Evolutionary conservation across 92 coral and sea anemone species (phyloP).

Genomic region (Parazoanthus swiftii): DNA sequence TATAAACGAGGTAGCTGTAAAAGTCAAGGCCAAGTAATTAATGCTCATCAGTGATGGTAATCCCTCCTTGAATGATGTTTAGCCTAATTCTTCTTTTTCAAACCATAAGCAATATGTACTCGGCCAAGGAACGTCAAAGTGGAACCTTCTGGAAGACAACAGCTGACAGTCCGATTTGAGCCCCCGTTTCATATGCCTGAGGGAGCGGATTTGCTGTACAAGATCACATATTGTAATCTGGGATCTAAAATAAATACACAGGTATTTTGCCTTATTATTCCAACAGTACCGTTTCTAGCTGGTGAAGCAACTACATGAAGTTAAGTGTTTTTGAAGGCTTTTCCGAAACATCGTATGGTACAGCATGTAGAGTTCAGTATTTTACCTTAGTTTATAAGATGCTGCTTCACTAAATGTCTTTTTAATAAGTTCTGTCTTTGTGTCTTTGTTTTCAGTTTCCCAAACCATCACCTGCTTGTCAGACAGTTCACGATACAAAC

Average conservation of each 20-base stretch:
- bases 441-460: background rate
- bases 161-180: slow-evolving; percentile 14
- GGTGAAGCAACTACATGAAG: background rate
- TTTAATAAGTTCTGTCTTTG: background rate
- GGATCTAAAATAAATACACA: background rate
- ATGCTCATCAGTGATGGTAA: no score
- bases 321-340: background rate
- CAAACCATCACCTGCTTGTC: background rate
- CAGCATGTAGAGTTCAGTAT: background rate
- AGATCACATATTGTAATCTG: slow-evolving; percentile 21
- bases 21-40: no score
- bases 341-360: no score
- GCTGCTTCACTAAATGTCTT: no score
- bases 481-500: background rate
- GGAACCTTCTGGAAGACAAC: slow-evolving; percentile 10
- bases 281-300: background rate
- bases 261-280: background rate
- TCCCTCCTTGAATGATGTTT: no score
- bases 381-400: no score
- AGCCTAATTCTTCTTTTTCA: background rate
- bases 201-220: background rate
- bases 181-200: slow-evolving; percentile 19
- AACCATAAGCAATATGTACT: slow-evolving; percentile 14
- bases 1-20: no score
- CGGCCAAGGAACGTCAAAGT: slow-evolving; percentile 25